Evolutionary conservation across 2,113 vertebrate genomes (phyloP).

Genomic region (Ovis canadensis): DNA sequence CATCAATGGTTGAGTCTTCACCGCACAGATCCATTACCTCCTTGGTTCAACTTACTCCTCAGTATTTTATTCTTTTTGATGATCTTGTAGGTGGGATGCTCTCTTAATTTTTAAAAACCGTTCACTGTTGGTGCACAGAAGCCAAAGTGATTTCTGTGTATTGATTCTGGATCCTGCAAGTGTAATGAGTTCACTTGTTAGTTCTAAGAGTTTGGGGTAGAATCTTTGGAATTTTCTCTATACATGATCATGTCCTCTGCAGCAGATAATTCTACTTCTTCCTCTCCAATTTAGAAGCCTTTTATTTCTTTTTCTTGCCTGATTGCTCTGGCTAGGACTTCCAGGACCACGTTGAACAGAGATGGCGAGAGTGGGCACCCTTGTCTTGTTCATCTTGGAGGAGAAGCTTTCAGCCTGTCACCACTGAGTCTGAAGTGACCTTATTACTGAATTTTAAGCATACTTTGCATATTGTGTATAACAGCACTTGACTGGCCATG

Average conservation of each 20-base stretch:
- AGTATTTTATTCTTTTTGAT: background rate
- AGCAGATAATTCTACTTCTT: background rate
- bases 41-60: background rate
- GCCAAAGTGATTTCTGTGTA: background rate
- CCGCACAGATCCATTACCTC: background rate
- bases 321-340: background rate
- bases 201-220: background rate
- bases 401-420: background rate
- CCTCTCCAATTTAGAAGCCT: background rate
- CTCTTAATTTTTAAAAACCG: background rate
- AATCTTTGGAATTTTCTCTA: background rate
- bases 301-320: background rate
- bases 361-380: background rate
- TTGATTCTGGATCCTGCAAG: background rate
- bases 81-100: background rate
- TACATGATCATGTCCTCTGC: background rate
- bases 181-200: background rate
- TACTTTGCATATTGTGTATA: too few species aligned
- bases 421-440: background rate
- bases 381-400: background rate
- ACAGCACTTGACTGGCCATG: background rate
- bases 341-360: background rate
- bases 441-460: background rate
- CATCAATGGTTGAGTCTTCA: background rate
- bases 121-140: background rate